phyloP scores from a whole-genome alignment of 2,888 invertebrate genomes.

The Hydrotaea diabolus region DNA sequence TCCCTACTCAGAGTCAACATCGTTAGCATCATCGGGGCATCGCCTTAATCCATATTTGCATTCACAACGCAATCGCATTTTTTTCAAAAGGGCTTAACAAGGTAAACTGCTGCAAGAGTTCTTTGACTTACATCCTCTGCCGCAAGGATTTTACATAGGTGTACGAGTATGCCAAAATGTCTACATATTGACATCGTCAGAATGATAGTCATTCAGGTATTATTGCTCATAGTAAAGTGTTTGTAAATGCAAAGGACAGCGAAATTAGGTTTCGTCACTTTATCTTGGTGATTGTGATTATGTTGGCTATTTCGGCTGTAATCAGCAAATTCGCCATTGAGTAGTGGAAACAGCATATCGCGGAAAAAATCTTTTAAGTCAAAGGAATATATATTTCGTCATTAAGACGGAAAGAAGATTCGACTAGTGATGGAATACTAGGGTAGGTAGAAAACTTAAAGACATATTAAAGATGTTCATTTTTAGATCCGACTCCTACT shows the following conservation, averaged over 20 bases:
- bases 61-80: background rate
- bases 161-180: background rate
- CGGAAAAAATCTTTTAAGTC: no score
- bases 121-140: background rate
- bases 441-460: no score
- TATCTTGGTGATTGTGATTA: background rate
- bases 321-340: no score
- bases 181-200: background rate
- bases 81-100: background rate
- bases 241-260: constrained; percentile 21
- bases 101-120: background rate
- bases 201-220: background rate
- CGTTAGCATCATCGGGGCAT: background rate
- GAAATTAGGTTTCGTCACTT: constrained; percentile 25
- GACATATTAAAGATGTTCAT: no score
- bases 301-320: background rate
- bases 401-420: no score
- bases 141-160: background rate
- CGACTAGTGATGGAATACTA: no score
- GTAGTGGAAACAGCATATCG: no score
- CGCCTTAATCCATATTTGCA: background rate
- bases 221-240: constrained; percentile 16
- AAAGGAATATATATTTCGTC: no score
- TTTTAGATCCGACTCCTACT: no score
- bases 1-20: constrained; percentile 18